phyloP scores from a whole-genome alignment of 2,888 invertebrate species.

The Baronia brevicornis region DNA sequence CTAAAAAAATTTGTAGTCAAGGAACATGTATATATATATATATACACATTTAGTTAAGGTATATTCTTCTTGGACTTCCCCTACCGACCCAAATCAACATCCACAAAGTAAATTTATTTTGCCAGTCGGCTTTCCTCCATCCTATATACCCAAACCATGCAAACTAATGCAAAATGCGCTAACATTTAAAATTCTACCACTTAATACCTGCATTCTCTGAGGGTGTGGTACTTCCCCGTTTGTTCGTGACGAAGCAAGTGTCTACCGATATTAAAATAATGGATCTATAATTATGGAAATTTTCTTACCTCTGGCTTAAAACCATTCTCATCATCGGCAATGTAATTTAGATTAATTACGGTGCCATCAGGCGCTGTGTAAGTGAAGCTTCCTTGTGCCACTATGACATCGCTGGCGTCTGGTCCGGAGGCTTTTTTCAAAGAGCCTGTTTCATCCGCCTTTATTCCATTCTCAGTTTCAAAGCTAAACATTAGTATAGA shows the following conservation, averaged over 20 bases:
- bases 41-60: constrained; percentile 8
- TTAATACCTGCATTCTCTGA: too few species aligned
- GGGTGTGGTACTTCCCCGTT: too few species aligned
- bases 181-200: too few species aligned
- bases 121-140: too few species aligned
- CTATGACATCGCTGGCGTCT: constrained; percentile 79
- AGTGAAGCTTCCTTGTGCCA: constrained; percentile 79
- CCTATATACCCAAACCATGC: too few species aligned
- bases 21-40: constrained; percentile 7
- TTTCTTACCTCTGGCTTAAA: constrained; percentile 72
- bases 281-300: too few species aligned
- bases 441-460: constrained; percentile 86
- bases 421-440: constrained; percentile 82
- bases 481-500: constrained; percentile 69
- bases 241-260: too few species aligned
- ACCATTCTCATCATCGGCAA: constrained; percentile 83
- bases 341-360: constrained; percentile 79
- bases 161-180: too few species aligned
- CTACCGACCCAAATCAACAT: too few species aligned
- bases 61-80: too few species aligned
- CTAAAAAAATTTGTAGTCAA: constrained; percentile 3
- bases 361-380: constrained; percentile 84
- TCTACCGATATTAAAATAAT: too few species aligned
- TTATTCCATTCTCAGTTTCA: constrained; percentile 88
- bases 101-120: too few species aligned